Percentiles rank a stretch among this genome's conserved stretches.
Evolutionary conservation across 2,113 vertebrate species (phyloP).

Genomic region (human): DNA sequence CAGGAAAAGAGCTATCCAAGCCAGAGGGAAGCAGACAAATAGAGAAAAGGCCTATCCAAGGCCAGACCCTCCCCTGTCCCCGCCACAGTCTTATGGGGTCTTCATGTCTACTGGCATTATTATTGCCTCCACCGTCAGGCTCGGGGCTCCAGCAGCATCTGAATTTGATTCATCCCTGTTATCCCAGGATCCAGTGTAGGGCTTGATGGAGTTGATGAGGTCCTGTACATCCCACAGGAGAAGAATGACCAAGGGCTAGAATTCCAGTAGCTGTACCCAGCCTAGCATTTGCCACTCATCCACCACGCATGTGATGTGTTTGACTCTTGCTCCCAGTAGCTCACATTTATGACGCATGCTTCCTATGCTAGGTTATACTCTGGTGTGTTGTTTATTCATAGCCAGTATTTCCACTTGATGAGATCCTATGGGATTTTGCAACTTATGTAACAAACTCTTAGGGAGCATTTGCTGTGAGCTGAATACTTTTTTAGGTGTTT

Average conservation of each 20-base stretch:
- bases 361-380: not conserved
- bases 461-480: not conserved
- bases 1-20: not conserved
- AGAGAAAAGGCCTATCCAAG: not conserved
- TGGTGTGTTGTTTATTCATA: not conserved
- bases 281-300: not conserved
- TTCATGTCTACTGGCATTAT: not conserved
- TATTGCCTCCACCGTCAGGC: not conserved
- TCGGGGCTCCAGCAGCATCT: not conserved
- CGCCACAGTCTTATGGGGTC: accelerated
- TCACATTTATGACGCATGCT: not conserved
- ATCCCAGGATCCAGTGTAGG: not conserved
- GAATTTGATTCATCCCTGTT: not conserved
- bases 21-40: not conserved
- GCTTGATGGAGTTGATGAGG: not conserved
- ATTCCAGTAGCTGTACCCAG: not conserved
- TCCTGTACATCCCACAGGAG: not conserved
- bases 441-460: not conserved
- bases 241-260: not conserved
- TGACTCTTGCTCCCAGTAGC: not conserved
- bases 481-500: not conserved
- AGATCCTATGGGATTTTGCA: not conserved
- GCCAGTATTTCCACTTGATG: slow-evolving; percentile 5
- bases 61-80: not conserved
- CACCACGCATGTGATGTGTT: not conserved